Evolutionary conservation across 2,888 invertebrate species (phyloP).

Genomic region (Axea sp.): DNA sequence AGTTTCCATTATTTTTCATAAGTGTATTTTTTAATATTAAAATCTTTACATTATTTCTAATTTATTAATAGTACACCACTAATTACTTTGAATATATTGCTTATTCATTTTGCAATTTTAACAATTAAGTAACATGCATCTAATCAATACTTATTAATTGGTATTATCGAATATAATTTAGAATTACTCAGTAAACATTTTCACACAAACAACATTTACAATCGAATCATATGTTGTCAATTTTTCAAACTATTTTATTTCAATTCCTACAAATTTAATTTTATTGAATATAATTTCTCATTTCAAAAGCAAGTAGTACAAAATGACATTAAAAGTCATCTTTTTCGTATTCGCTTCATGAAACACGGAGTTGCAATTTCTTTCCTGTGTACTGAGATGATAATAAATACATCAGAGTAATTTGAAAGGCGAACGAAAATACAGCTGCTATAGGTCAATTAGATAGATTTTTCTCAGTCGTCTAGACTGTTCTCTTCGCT

Average conservation of each 20-base stretch:
- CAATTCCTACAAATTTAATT: background rate
- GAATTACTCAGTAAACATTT: too few species aligned
- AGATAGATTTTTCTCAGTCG: conserved; percentile 37
- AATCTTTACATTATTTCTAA: too few species aligned
- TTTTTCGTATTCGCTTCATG: conserved; percentile 2
- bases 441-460: conserved; percentile 47
- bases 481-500: conserved; percentile 46
- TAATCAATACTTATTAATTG: too few species aligned
- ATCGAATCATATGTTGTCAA: too few species aligned
- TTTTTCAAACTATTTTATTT: background rate
- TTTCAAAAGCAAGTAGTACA: background rate
- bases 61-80: too few species aligned
- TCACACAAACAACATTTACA: too few species aligned
- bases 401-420: conserved; percentile 48
- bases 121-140: too few species aligned
- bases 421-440: conserved; percentile 44
- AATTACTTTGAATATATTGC: too few species aligned
- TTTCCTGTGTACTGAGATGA: conserved; percentile 6
- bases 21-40: too few species aligned
- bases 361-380: background rate
- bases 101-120: too few species aligned
- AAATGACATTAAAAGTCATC: conserved; percentile 26
- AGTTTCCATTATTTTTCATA: too few species aligned
- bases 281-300: background rate
- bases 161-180: too few species aligned